These are phyloP conservation scores for Hydrolagus colliei DNA, from an alignment of 2,797 vertebrate genomes.

Conservation along the genomic window DNA sequence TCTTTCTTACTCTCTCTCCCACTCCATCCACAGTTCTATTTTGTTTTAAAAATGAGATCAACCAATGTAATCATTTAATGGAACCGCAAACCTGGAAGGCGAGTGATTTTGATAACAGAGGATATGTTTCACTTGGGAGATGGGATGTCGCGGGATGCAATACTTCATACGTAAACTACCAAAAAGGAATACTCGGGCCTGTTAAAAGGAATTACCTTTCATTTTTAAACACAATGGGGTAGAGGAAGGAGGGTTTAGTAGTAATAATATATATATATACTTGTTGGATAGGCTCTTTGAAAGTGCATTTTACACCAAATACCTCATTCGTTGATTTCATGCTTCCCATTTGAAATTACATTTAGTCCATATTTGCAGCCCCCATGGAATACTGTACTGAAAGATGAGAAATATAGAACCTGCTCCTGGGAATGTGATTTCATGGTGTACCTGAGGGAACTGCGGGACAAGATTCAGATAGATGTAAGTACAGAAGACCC, in stretches of 20 bases:
- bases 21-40: no score
- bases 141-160: neutral
- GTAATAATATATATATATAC: neutral
- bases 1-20: neutral
- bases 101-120: neutral
- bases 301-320: constrained; percentile 2
- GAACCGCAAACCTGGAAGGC: neutral
- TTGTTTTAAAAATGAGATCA: neutral
- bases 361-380: neutral
- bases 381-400: neutral
- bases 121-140: neutral
- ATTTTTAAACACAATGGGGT: neutral
- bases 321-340: neutral
- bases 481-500: no score
- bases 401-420: neutral
- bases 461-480: neutral
- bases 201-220: neutral
- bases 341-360: neutral
- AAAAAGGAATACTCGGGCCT: neutral
- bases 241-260: neutral
- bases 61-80: neutral
- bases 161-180: neutral
- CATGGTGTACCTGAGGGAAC: neutral
- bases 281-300: neutral
- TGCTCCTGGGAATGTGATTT: neutral